Conservation (phyloP, 2,797 vertebrate genomes). For the Enoplosus armatus region DNA sequence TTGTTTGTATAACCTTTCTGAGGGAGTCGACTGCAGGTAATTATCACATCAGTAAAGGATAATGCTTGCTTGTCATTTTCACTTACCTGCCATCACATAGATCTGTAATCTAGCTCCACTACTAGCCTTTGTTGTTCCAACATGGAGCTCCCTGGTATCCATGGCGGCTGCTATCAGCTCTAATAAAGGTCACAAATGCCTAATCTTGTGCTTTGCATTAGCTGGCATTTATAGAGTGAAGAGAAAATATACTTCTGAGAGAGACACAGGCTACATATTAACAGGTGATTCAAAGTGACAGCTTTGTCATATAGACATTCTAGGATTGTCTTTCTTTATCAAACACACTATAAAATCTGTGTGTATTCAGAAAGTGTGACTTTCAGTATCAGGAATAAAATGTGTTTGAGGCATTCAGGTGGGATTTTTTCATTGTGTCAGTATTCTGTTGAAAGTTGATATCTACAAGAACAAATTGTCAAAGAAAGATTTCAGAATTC, state of each 20-base stretch:
- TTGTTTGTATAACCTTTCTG: constrained; percentile 69
- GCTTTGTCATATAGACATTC: constrained; percentile 24
- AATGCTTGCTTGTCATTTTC: constrained; percentile 68
- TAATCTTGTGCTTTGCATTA: constrained; percentile 76
- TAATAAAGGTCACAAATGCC: constrained; percentile 79
- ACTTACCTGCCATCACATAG: constrained; percentile 67
- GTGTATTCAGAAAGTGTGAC: neutral
- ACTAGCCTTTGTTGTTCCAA: constrained; percentile 69
- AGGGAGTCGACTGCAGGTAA: constrained; percentile 58
- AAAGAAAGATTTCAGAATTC: constrained; percentile 6
- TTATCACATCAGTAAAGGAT: constrained; percentile 71
- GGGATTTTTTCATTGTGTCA: constrained; percentile 9
- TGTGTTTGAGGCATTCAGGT: constrained; percentile 7
- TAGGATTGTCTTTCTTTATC: constrained; percentile 37
- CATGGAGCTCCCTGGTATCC: constrained; percentile 62
- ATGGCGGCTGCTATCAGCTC: constrained; percentile 70
- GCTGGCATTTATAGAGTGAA: constrained; percentile 75
- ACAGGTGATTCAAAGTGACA: constrained; percentile 43
- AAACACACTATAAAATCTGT: neutral
- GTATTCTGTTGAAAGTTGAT: neutral
- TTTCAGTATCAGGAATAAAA: constrained; percentile 18
- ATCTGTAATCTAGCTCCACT: constrained; percentile 71
- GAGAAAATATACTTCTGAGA: constrained; percentile 60
- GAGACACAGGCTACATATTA: constrained; percentile 18
- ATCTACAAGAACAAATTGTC: constrained; percentile 1